phyloP scores from a whole-genome alignment of 2,888 invertebrate genomes.

The Eupithecia subumbrata region DNA sequence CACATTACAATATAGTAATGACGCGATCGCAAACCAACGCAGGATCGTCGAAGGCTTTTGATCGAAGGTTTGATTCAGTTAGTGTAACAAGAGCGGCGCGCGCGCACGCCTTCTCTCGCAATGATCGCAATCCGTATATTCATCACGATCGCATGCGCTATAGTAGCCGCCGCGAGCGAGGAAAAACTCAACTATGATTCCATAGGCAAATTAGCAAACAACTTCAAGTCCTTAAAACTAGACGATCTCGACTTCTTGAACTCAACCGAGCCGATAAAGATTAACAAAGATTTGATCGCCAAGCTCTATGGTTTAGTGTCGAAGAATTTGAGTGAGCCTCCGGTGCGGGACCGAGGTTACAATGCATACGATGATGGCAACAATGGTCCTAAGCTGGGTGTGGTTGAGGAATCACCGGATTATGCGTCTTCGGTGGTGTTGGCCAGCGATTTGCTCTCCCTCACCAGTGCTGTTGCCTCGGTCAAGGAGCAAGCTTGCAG shows the following conservation, averaged over 20 bases:
- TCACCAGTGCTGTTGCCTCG: slow-evolving; percentile 77
- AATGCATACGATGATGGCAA: slow-evolving; percentile 53
- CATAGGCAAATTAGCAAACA: slow-evolving; percentile 51
- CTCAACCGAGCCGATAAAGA: slow-evolving; percentile 56
- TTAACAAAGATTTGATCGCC: slow-evolving; percentile 62
- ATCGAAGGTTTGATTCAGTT: slow-evolving; percentile 57
- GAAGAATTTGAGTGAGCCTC: slow-evolving; percentile 47
- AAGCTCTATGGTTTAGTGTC: slow-evolving; percentile 61
- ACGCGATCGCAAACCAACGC: slow-evolving; percentile 44
- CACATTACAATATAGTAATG: slow-evolving; percentile 62
- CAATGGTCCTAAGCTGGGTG: slow-evolving; percentile 56
- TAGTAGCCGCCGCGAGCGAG: slow-evolving; percentile 56
- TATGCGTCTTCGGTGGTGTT: slow-evolving; percentile 79
- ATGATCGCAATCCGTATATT: slow-evolving; percentile 63
- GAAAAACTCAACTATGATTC: slow-evolving; percentile 49
- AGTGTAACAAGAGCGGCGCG: slow-evolving; percentile 63
- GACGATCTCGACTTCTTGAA: slow-evolving; percentile 61
- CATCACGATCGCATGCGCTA: slow-evolving; percentile 67
- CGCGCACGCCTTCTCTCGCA: slow-evolving; percentile 66
- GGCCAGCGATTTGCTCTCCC: slow-evolving; percentile 77
- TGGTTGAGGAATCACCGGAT: slow-evolving; percentile 75
- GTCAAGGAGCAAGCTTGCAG: slow-evolving; percentile 77
- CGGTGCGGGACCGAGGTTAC: slow-evolving; percentile 47
- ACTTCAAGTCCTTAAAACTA: slow-evolving; percentile 60
- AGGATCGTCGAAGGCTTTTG: slow-evolving; percentile 49